Evolutionary conservation across 1,140 invertebrate species (phyloP), one percentile per base, ranked within the genome.

Genomic region (Acromyrmex charruanus): DNA sequence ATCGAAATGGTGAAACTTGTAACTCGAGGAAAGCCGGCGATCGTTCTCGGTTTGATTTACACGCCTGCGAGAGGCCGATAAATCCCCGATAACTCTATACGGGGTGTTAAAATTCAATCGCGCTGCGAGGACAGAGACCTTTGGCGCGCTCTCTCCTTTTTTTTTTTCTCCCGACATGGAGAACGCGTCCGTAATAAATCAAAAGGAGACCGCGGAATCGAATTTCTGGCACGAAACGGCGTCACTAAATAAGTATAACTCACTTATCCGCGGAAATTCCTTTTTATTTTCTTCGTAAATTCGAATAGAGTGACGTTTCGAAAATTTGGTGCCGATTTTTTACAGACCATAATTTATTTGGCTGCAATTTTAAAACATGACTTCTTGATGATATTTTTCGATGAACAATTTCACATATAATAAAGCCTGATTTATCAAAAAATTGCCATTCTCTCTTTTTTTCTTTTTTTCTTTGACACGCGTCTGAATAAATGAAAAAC

Each of bases 31-130:
- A 63, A 84, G 55, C 28, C 55, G 16, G 7, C 25, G 55, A 84
- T 75, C 80, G 69, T 74, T 75, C 58, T 28, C 58, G 80, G 69
- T 75, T 84, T 84, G 80, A 84, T 75, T 84, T 84, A 84, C 80
- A 61, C 55, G 55, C 55, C 69, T 75, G 69, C 55, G 55, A 74
- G 39, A 25, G 25, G 4, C 59, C 80, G 80, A 84, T 84, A 84
- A 84, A 74, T 84, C 58, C 69, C 39, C 28, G 80, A 82, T 82
- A 82, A 82, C 68, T 74, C 39, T 82, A 82, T 72, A 75, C 69
- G 18, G 25, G 14, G 39, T 51, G 80, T 84, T 74, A 84, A 84
- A 75, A 84, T 84, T 84, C 80, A 84, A 84, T 75, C 55, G 53
- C 16, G 28, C 44, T 18, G 39, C 39, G 14, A 16, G 25, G 35